phyloP scores from a whole-genome alignment of 2,888 invertebrate species.

The Barypeithes pellucidus region DNA sequence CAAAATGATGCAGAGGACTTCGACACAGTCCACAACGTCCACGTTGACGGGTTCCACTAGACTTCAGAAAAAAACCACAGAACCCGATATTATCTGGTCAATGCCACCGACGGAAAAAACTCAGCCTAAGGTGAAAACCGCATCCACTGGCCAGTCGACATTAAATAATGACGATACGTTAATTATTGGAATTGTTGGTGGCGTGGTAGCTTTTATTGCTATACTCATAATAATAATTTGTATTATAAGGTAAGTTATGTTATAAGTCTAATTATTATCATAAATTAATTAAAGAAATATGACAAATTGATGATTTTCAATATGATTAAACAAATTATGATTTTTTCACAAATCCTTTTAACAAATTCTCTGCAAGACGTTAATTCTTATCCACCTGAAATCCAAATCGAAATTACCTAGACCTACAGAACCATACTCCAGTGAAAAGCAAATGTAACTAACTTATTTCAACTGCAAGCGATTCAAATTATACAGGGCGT shows the following conservation, averaged over 20 bases:
- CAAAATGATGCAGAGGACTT: constrained; percentile 72
- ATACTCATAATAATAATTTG: constrained; percentile 92
- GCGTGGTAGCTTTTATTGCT: constrained; percentile 92
- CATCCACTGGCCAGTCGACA: constrained; percentile 74
- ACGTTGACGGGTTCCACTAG: constrained; percentile 58
- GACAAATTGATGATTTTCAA: too few relatives aligned
- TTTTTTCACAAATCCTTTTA: too few relatives aligned
- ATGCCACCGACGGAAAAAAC: constrained; percentile 78
- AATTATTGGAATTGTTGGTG: constrained; percentile 96
- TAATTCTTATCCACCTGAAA: too few relatives aligned
- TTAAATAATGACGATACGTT: constrained; percentile 91
- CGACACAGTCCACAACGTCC: constrained; percentile 62
- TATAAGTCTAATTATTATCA: not conserved
- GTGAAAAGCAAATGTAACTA: too few relatives aligned
- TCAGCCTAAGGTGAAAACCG: constrained; percentile 73
- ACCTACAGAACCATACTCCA: too few relatives aligned
- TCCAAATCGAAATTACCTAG: too few relatives aligned
- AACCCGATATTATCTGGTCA: constrained; percentile 94
- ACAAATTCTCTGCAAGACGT: too few relatives aligned
- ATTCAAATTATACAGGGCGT: too few relatives aligned
- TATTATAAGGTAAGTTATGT: constrained; percentile 76
- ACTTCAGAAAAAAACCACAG: constrained; percentile 76
- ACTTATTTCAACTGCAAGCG: too few relatives aligned
- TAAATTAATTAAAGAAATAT: not conserved
- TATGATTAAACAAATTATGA: too few relatives aligned